Evolutionary conservation across 1,140 invertebrate genomes (phyloP), one percentile per base, ranked within the genome.

Genomic region (Holotrichia oblita): DNA sequence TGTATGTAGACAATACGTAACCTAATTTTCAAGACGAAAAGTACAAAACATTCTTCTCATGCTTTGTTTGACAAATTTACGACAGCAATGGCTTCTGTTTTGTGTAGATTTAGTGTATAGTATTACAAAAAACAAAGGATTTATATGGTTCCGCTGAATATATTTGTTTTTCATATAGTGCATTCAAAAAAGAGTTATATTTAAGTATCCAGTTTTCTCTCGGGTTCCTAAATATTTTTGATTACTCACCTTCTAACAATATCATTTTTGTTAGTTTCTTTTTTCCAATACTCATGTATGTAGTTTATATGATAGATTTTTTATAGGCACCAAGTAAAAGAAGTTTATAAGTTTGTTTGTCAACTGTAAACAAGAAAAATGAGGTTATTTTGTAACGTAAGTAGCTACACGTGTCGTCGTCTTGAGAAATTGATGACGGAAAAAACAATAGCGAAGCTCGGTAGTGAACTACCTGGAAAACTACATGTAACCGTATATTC

Each of bases 401-500:
- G 61, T 34, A 69, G 20, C 7, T 27, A 69, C 22, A 69, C 22
- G 14, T n/a, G 61, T 69, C 61, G 22, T 20, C 1, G 10, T 22
- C 22, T 69, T 69, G 20, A 69, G 20, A 69, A 69, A 69, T 69
- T 69, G 61, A 69, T 69, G 61, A 69, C 6, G 61, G 22, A 69
- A 69, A n/a, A 69, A 22, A 69, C 61, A 69, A 69, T 69, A 69
- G 10, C 61, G 61, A 3, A 20, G 61, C 22, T 69, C 61, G 61
- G 22, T 69, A 69, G 61, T 34, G 22, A 69, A 24, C 61, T 69
- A 69, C 61, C 61, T 69, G 61, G 22, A 69, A 22, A 55, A 55
- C 48, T 69, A 69, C 61, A 34, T 69, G 61, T 69, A 69, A 69
- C 61, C 17, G 61, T 69, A 69, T 17, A 69, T 69, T 69, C 61